Conservation (phyloP, 2,888 invertebrate species). For the Drosophila multiciliata region DNA sequence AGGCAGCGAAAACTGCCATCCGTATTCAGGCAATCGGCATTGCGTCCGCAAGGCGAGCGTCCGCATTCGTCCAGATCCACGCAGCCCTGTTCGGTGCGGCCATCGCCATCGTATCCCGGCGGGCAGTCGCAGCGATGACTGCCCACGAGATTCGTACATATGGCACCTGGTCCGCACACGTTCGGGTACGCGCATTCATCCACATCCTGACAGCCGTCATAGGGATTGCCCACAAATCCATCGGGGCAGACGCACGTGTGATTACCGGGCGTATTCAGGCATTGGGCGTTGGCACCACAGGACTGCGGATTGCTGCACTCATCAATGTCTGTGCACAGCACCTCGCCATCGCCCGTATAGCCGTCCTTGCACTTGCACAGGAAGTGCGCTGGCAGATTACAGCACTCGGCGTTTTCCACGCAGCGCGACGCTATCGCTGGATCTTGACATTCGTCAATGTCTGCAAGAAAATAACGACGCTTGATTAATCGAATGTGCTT, state of each 20-base stretch:
- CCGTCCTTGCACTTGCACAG: conserved; percentile 97
- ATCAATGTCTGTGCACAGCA: conserved; percentile 94
- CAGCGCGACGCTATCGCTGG: conserved; percentile 93
- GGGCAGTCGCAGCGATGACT: conserved; percentile 94
- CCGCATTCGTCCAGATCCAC: conserved; percentile 91
- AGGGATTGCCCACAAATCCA: conserved; percentile 94
- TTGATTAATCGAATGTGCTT: conserved; percentile 62
- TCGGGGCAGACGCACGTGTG: conserved; percentile 93
- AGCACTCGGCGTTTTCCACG: conserved; percentile 96
- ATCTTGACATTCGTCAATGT: conserved; percentile 97
- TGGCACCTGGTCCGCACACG: conserved; percentile 92
- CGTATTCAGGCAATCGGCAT: conserved; percentile 92
- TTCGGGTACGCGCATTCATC: conserved; percentile 91
- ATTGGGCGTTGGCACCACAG: conserved; percentile 92
- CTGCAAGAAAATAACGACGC: conserved; percentile 85
- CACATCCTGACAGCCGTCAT: conserved; percentile 91
- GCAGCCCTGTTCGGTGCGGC: conserved; percentile 89
- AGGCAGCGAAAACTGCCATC: conserved; percentile 92
- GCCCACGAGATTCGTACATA: conserved; percentile 92
- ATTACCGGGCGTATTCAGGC: conserved; percentile 94
- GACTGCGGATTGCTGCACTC: conserved; percentile 93
- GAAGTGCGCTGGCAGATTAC: conserved; percentile 97
- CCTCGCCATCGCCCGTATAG: conserved; percentile 95
- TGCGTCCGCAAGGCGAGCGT: conserved; percentile 91
- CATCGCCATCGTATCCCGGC: conserved; percentile 92